Evolutionary conservation across 2,888 invertebrate species (phyloP).

Genomic region (Plagodis pulveraria): DNA sequence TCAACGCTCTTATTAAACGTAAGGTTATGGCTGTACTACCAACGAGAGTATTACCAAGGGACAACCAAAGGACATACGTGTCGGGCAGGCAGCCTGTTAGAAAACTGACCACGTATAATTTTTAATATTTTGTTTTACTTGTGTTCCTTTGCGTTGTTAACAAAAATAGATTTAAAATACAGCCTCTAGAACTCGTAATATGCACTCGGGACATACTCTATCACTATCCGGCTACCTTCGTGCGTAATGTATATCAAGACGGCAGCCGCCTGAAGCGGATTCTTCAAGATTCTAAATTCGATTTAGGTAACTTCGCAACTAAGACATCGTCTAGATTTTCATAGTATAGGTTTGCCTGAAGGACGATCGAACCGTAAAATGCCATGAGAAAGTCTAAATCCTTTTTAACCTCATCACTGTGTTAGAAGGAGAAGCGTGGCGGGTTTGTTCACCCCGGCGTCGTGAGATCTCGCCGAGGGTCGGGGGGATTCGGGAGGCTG

Average conservation of each 20-base stretch:
- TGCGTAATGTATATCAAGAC: constrained; percentile 20
- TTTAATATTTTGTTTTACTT: too few species aligned
- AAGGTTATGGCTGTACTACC: too few species aligned
- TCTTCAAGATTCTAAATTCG: constrained; percentile 32
- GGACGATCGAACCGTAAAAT: constrained; percentile 75
- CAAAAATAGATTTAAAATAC: too few species aligned
- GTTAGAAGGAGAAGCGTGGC: constrained; percentile 80
- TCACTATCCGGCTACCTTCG: constrained; percentile 7
- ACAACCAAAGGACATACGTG: too few species aligned
- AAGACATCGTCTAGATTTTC: constrained; percentile 52
- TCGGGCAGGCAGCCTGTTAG: too few species aligned
- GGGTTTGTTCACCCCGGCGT: constrained; percentile 81
- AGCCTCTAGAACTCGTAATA: not conserved
- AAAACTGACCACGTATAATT: too few species aligned
- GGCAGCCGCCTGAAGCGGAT: constrained; percentile 21
- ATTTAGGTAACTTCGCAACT: constrained; percentile 47
- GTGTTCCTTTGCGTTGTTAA: too few species aligned
- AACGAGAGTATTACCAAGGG: too few species aligned
- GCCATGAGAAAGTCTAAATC: constrained; percentile 78
- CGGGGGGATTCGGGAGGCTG: constrained; percentile 77
- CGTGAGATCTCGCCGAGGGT: constrained; percentile 69
- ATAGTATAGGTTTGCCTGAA: constrained; percentile 49
- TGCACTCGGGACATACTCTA: constrained; percentile 8
- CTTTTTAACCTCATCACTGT: constrained; percentile 80
- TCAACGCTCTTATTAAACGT: too few species aligned